Evolutionary conservation across 1,140 invertebrate genomes (phyloP).

Genomic region (Tetramorium alpestre): DNA sequence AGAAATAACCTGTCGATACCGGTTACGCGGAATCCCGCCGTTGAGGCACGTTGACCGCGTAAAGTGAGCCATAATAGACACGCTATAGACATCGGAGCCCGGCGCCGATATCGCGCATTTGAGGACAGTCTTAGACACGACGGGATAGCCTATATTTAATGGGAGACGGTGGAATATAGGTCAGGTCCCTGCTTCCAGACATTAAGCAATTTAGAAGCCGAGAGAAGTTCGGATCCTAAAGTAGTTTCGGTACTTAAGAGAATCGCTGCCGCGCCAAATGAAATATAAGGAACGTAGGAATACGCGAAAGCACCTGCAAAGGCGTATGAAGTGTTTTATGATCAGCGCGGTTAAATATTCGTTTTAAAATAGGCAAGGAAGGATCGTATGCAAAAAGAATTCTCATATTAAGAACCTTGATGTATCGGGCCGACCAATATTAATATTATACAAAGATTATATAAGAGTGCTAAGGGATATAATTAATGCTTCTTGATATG

Average conservation of each 20-base stretch:
- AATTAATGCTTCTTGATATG: too few relatives aligned
- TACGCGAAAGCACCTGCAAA: not conserved
- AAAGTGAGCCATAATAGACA: constrained; percentile 68
- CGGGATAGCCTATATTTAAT: constrained; percentile 63
- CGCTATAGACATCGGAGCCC: constrained; percentile 1
- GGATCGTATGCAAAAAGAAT: not conserved
- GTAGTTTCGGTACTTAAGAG: constrained; percentile 67
- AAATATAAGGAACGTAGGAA: constrained; percentile 32
- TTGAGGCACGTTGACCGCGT: constrained; percentile 54
- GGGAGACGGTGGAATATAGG: constrained; percentile 59
- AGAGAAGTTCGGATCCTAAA: constrained; percentile 64
- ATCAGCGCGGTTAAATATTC: constrained; percentile 7
- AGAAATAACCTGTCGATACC: constrained; percentile 67
- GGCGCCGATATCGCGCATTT: constrained; percentile 31
- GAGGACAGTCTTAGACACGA: constrained; percentile 20
- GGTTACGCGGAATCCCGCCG: constrained; percentile 52
- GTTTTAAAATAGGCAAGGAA: constrained; percentile 3
- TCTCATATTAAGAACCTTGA: not conserved
- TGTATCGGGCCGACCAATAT: too few relatives aligned
- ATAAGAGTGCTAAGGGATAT: too few relatives aligned
- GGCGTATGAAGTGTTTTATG: constrained; percentile 21
- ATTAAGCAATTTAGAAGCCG: constrained; percentile 70
- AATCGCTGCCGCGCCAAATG: constrained; percentile 50
- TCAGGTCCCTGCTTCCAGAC: constrained; percentile 67
- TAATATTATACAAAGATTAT: too few relatives aligned